Base-by-base conservation (phyloP, 1,140 invertebrate species). In the Apis cerana region DNA sequence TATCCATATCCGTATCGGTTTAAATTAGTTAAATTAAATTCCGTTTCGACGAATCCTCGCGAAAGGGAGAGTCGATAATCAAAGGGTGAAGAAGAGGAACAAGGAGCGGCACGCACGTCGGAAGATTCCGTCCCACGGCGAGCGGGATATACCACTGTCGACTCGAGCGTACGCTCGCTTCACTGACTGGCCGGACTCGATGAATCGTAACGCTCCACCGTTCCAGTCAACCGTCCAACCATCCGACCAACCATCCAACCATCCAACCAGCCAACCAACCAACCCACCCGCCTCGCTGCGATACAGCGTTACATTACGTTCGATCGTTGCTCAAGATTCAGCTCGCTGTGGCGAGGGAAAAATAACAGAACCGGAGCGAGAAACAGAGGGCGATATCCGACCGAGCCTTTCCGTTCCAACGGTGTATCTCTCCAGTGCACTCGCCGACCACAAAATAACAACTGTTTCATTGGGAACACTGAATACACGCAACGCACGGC, bases 381-480 rank as follows among this genome's bases (percentile, higher is more conserved):
- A 43, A 43, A 33, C 72, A 76, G 75, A 82, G 56, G 56, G 67
- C 67, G 75, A 78, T 77, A 78, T 82, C 75, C 75, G 48, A 77
- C 54, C 65, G 50, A 78, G 52, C 58, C 81, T 78, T 82, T 82
- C 75, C 75, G 70, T 82, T 71, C 75, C 67, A 48, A 17, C 56
- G n/a, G 58, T 64, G 72, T 88, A 88, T 88, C 86, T 88, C 79
- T 76, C 72, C 61, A 27, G 59, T 65, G 86, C 87, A 83, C 86
- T 80, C 79, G 72, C 50, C 84, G 62, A 85, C 83, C 76, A 76
- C 87, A 88, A 88, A 88, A 88, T 88, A 88, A 88, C 87, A 88
- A 88, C 87, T 74, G 86, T 88, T 88, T 80, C 87, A 88, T 83
- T 59, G 83, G 75, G 43, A 88, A 70, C 80, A 74, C 79, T 76